Evolutionary conservation across 1,140 invertebrate genomes (phyloP), one percentile per base, ranked within the genome.

Genomic region (Lerema accius): DNA sequence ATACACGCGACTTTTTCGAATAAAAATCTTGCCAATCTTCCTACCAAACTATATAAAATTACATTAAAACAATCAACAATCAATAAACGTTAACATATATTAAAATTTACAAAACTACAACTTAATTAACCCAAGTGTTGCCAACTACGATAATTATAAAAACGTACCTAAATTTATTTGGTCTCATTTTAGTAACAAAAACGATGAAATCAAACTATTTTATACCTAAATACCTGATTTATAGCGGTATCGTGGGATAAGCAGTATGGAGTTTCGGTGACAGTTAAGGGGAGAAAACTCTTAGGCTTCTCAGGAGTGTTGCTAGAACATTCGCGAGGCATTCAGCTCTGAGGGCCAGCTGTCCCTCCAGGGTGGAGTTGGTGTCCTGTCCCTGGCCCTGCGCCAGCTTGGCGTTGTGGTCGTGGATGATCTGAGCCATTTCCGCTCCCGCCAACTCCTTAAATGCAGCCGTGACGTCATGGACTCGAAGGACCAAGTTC

Each of bases 281-380:
- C 35, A 7, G 14, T 76, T 90, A 95, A 51, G 95, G 95, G 42
- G 95, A 95, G 82, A 96, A 95, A n/a, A 95, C 94, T 70, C 96
- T 92, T 63, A 98, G 90, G 73, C 96, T 96, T 72, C 96, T 92
- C 69, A 98, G 92, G 48, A 97, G 84, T 13, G 95, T 95, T 39
- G 96, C 96, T 61, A 98, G 90, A 3, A 97, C 95, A 75, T 94
- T 94, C 2, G 96, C 96, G 64, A 98, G 82, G 40, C 94, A 94
- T 71, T 96, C 96, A 0, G 96, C 96, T 78, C 96, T 94, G 32
- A 94, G 89, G 61, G 94, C 94, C 62, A 95, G 78, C 65, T 94
- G 93, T 6, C 94, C 94, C 67, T 94, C 93, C 3, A 93, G 85
- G 0, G 89, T 91, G 3, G 86, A 89, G 28, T 62, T 82, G 45